Evolutionary conservation across 2,888 invertebrate genomes (phyloP).

Genomic region (Pasiphila rectangulata): DNA sequence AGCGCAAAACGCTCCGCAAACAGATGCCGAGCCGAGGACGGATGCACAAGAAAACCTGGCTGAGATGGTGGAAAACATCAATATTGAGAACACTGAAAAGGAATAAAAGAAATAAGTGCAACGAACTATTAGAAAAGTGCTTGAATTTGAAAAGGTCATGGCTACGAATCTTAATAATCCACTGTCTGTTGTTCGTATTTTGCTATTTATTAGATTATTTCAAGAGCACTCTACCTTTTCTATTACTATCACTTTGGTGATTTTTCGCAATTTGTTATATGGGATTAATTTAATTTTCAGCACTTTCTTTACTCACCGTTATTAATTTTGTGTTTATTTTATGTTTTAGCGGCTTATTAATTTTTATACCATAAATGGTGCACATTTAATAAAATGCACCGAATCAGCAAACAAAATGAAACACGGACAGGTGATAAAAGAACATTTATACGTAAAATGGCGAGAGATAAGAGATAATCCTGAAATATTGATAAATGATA

Average conservation of each 20-base stretch:
- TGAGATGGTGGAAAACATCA: constrained; percentile 38
- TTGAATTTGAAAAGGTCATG: constrained; percentile 1
- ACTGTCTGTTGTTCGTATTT: constrained; percentile 20
- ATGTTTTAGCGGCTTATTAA: constrained; percentile 21
- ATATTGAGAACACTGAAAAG: constrained; percentile 18
- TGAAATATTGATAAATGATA: background rate
- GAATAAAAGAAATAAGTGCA: constrained; percentile 20
- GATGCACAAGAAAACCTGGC: constrained; percentile 34
- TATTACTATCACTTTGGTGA: no score
- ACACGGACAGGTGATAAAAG: constrained; percentile 14
- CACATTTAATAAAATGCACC: constrained; percentile 3
- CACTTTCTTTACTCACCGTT: background rate
- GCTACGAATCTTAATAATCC: constrained; percentile 6
- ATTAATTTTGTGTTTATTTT: constrained; percentile 20
- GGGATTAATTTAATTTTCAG: background rate
- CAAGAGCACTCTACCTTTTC: no score
- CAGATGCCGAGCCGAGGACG: constrained; percentile 10
- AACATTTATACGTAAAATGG: constrained; percentile 1
- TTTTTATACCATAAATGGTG: constrained; percentile 10
- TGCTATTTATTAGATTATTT: background rate
- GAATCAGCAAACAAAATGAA: constrained; percentile 9
- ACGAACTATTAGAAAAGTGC: constrained; percentile 3
- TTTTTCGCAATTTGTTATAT: background rate
- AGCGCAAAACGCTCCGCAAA: constrained; percentile 10
- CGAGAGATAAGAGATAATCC: constrained; percentile 1